Percentiles rank a stretch among this genome's conserved stretches.
These are phyloP conservation scores for Mustelus asterias DNA, from an alignment of 2,113 vertebrate genomes.

Conservation along the genomic window DNA sequence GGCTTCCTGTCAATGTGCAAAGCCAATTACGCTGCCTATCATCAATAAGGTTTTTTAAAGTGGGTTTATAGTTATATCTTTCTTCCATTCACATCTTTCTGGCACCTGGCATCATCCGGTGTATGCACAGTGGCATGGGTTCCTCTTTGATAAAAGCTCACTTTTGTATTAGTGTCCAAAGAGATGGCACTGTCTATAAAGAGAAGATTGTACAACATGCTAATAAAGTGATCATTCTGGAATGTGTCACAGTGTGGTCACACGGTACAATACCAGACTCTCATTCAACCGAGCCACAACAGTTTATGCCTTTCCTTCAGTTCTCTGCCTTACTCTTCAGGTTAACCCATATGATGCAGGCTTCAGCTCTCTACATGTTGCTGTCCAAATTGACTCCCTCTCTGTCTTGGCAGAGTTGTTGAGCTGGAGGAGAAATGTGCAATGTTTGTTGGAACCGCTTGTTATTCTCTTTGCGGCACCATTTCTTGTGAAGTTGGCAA, in stretches of 20 bases:
- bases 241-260: not conserved
- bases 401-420: not conserved
- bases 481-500: not conserved
- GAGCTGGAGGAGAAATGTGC: not conserved
- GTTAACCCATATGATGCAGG: not conserved
- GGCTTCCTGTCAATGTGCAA: not conserved
- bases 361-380: too few species aligned
- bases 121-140: not conserved
- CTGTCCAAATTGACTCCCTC: not conserved
- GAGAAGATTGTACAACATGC: not conserved
- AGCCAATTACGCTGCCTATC: not conserved
- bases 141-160: not conserved
- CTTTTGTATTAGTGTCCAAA: not conserved
- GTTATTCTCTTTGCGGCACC: not conserved
- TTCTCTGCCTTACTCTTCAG: not conserved
- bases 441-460: conserved; percentile 15
- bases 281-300: not conserved
- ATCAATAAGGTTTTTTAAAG: not conserved
- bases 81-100: not conserved
- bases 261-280: not conserved
- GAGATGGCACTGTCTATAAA: not conserved
- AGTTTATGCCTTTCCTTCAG: not conserved
- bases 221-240: not conserved
- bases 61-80: not conserved
- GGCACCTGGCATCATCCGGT: not conserved